These are phyloP conservation scores for Octodonta nipae DNA, from an alignment of 2,888 invertebrate species.

Conservation along the genomic window DNA sequence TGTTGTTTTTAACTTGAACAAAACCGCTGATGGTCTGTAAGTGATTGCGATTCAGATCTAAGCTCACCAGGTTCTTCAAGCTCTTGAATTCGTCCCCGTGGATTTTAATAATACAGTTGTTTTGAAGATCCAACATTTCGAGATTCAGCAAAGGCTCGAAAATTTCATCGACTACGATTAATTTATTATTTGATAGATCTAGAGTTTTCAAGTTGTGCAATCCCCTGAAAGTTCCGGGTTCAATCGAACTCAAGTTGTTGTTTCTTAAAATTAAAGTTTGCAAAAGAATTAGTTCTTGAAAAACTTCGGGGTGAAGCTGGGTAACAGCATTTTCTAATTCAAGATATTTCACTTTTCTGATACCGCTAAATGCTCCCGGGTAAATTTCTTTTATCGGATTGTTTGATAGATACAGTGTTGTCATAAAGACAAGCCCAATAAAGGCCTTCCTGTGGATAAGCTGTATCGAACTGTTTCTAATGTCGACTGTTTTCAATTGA, in stretches of 20 bases:
- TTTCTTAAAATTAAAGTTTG: conserved; percentile 19
- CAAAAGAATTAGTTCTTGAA: conserved; percentile 20
- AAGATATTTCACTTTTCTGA: conserved; percentile 24
- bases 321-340: conserved; percentile 18
- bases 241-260: conserved; percentile 16
- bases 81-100: conserved; percentile 17
- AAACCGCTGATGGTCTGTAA: conserved; percentile 19
- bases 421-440: conserved; percentile 25
- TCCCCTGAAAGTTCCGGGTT: conserved; percentile 23
- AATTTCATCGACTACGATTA: conserved; percentile 4
- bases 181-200: conserved; percentile 18
- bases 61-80: conserved; percentile 10
- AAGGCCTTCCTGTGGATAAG: conserved; percentile 23
- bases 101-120: conserved; percentile 19
- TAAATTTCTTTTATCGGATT: conserved; percentile 23
- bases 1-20: conserved; percentile 22
- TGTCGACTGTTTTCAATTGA: conserved; percentile 24
- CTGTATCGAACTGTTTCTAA: conserved; percentile 21
- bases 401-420: conserved; percentile 22
- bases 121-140: conserved; percentile 18
- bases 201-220: conserved; percentile 23
- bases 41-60: conserved; percentile 24
- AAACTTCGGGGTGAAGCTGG: conserved; percentile 15
- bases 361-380: conserved; percentile 25
- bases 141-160: conserved; percentile 15